These are phyloP conservation scores for Paraplagusia blochii DNA, from an alignment of 2,113 vertebrate species.

Conservation along the genomic window DNA sequence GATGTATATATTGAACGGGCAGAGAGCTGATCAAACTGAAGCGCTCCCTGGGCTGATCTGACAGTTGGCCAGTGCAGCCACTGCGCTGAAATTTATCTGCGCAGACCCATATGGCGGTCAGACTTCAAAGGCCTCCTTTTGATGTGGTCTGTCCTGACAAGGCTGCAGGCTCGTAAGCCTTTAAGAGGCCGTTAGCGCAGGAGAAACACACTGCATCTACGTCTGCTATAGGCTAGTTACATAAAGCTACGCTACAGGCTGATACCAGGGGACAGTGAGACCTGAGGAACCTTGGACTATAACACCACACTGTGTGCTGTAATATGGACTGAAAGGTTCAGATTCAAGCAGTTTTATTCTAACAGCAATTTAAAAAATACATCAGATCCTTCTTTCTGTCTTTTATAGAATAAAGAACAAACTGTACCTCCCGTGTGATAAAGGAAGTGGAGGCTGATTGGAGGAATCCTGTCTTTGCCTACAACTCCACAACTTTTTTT, in stretches of 20 bases:
- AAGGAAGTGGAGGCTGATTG: too few species aligned
- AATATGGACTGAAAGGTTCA: too few species aligned
- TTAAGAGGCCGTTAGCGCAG: conserved; percentile 23
- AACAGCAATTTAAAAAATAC: too few species aligned
- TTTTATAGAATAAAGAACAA: too few species aligned
- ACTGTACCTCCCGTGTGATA: too few species aligned
- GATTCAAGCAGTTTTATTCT: too few species aligned
- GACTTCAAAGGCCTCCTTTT: conserved; percentile 50
- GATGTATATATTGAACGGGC: conserved; percentile 15
- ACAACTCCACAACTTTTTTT: too few species aligned
- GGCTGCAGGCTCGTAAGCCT: conserved; percentile 19
- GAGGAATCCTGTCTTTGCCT: too few species aligned
- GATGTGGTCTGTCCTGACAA: conserved; percentile 45
- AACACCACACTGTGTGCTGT: too few species aligned
- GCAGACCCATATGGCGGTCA: conserved; percentile 40
- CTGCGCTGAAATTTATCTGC: conserved; percentile 22
- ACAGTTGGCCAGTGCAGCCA: conserved; percentile 16
- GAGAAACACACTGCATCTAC: conserved; percentile 16
- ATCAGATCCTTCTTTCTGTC: too few species aligned
- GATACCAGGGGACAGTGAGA: conserved; percentile 12
- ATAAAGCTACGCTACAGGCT: conserved; percentile 20
- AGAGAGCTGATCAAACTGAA: conserved; percentile 22
- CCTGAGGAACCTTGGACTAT: conserved; percentile 1
- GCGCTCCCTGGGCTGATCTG: conserved; percentile 24
- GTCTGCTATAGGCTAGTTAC: not conserved